A percentile compares a stretch with the other conserved stretches of the same genome.
Evolutionary conservation across 1,140 invertebrate genomes (phyloP).

Genomic region (Lutraria rhynchaena): DNA sequence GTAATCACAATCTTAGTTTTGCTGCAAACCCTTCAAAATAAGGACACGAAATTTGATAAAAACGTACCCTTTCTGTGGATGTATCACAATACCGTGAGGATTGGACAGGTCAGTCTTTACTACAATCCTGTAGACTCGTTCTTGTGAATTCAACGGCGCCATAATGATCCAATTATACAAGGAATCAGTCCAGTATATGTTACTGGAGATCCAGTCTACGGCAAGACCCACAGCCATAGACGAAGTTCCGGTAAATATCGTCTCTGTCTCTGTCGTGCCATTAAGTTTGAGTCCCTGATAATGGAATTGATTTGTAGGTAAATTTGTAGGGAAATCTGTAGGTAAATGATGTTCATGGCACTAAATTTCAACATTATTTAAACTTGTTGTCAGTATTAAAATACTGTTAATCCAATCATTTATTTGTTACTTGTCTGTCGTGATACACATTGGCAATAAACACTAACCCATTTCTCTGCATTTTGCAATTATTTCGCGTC

Average conservation of each 20-base stretch:
- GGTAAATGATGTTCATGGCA: no score
- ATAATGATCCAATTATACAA: slow-evolving; percentile 78
- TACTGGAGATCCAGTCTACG: slow-evolving; percentile 96
- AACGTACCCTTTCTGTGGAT: slow-evolving; percentile 74
- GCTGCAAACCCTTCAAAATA: no score
- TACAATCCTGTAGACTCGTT: slow-evolving; percentile 67
- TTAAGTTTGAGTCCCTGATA: slow-evolving; percentile 64
- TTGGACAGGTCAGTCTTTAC: slow-evolving; percentile 67
- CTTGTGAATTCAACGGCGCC: slow-evolving; percentile 59
- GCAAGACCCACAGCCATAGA: slow-evolving; percentile 91
- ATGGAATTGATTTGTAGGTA: no score
- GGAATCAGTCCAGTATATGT: slow-evolving; percentile 98
- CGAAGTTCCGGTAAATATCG: slow-evolving; percentile 73
- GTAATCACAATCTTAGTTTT: no score
- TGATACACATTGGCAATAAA: no score
- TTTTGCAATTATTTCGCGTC: no score
- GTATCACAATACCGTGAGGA: slow-evolving; percentile 73
- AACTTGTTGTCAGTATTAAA: no score
- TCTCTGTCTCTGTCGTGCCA: slow-evolving; percentile 68
- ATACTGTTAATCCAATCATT: no score
- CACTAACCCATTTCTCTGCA: no score
- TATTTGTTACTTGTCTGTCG: no score
- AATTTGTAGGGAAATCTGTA: no score
- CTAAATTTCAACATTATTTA: no score
- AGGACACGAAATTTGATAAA: not conserved